Evolutionary conservation across 2,797 vertebrate genomes (phyloP).

Genomic region (Stomatorhinus walkeri): DNA sequence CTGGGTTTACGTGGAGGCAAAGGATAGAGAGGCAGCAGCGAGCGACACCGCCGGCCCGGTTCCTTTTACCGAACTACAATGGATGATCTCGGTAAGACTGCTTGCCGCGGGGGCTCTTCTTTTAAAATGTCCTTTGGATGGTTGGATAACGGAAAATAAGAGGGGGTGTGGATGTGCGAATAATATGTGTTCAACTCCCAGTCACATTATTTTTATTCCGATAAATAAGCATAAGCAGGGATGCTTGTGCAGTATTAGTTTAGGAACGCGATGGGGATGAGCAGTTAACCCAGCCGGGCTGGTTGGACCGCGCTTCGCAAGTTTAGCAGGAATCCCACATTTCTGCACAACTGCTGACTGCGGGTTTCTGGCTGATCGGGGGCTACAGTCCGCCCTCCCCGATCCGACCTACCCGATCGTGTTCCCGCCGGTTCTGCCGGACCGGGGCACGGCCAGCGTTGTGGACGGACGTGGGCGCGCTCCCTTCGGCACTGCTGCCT

Average conservation of each 20-base stretch:
- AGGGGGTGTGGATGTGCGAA: background rate
- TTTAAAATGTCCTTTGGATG: background rate
- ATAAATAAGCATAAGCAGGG: background rate
- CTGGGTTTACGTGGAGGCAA: background rate
- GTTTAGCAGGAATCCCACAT: background rate
- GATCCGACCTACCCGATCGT: background rate
- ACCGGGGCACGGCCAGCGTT: background rate
- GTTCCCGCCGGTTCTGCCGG: background rate
- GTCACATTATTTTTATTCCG: background rate
- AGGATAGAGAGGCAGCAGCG: background rate
- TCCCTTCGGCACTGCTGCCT: background rate
- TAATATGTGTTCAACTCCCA: background rate
- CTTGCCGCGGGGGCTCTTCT: background rate
- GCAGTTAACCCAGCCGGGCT: background rate
- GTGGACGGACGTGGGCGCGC: background rate
- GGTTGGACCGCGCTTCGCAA: background rate
- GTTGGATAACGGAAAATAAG: background rate
- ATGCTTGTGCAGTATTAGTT: background rate
- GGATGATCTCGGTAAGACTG: slow-evolving; percentile 15
- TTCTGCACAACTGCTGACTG: background rate
- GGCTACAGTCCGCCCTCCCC: background rate
- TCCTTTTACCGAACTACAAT: background rate
- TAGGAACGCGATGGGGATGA: background rate
- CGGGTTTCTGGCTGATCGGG: background rate
- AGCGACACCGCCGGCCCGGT: background rate